A percentile compares a stretch with the other conserved stretches of the same genome.
These are phyloP conservation scores for Montifringilla adamsi DNA, from an alignment of 2,113 vertebrate genomes.

Conservation along the genomic window DNA sequence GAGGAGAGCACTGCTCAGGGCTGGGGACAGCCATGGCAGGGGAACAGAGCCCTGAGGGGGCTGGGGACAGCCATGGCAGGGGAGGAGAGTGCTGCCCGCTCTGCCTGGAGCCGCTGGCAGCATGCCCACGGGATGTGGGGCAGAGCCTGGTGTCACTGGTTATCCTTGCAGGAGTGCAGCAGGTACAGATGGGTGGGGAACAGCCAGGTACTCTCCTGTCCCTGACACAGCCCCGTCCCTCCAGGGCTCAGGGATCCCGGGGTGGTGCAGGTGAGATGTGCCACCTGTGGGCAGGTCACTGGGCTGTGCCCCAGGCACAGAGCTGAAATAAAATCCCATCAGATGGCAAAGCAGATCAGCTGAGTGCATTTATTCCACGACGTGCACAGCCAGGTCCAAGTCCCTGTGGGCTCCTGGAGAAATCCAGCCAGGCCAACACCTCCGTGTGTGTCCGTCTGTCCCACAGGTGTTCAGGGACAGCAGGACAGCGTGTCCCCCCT, in stretches of 20 bases:
- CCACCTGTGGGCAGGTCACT: background rate
- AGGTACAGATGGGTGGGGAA: background rate
- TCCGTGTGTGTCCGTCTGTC: background rate
- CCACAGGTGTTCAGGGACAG: background rate
- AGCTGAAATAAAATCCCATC: background rate
- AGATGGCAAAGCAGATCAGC: background rate
- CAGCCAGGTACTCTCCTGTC: fast-evolving
- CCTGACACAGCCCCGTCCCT: background rate
- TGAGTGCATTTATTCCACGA: background rate
- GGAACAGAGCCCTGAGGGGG: no score
- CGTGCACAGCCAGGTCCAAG: fast-evolving
- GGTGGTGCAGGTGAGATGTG: background rate
- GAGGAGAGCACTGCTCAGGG: no score
- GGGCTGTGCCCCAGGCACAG: background rate
- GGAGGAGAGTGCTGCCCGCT: background rate
- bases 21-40: no score
- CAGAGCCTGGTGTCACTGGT: background rate
- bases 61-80: background rate
- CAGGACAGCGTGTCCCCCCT: background rate
- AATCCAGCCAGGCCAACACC: fast-evolving
- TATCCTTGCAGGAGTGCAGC: background rate
- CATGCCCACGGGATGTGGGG: background rate
- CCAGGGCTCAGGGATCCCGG: background rate
- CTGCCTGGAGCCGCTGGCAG: background rate
- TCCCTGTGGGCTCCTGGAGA: fast-evolving